Evolutionary conservation across 2,888 invertebrate species (phyloP), one percentile per base, ranked within the genome.

Genomic region (Hesperia comma): DNA sequence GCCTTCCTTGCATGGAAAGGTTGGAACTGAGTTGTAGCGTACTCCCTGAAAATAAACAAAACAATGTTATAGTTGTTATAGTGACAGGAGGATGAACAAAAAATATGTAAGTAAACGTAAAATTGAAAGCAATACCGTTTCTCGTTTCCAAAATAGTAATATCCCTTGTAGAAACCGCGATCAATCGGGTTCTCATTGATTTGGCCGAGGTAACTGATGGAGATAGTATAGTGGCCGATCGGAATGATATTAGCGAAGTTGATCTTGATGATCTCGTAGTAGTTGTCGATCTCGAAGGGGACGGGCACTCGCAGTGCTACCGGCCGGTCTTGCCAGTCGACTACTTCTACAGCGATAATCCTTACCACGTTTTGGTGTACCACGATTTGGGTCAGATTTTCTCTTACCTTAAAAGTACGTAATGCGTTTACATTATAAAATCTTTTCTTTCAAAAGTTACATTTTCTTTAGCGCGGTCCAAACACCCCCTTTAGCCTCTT

Each of bases 1-100:
- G 96, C 97, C 76, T 95, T 94, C 69, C 97, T 93, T 0, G 97
- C 97, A 76, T 96, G 95, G 70, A 93, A 95, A 0, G 96, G 95
- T 73, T 97, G 96, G 82, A 97, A 97, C 80, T 97, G 97, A 0
- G 97, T 97, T 6, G 95, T 95, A 1, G 92, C 92, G 72, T 92
- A 92, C 37, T 80, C 73, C 19, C 92, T 92, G 74, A 12, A 84
- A 83, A 64, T 32, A 63, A 69, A 60, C 12, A 12, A 15, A 32
- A 17, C 3, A 32, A 8, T n/a, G 51, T 14, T 49, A 14, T 37
- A 26, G n/a, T n/a, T 33, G 4, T n/a, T 15, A 15, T 43, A 46
- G 37, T 10, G 10, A 12, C 12, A 37, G 37, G 37, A 37, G 37
- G 8, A 37, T 37, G 37, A 2, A 37, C 10, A 37, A 37, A 37